Evolutionary conservation across 2,113 vertebrate species (phyloP).

Genomic region (Siniperca chuatsi): DNA sequence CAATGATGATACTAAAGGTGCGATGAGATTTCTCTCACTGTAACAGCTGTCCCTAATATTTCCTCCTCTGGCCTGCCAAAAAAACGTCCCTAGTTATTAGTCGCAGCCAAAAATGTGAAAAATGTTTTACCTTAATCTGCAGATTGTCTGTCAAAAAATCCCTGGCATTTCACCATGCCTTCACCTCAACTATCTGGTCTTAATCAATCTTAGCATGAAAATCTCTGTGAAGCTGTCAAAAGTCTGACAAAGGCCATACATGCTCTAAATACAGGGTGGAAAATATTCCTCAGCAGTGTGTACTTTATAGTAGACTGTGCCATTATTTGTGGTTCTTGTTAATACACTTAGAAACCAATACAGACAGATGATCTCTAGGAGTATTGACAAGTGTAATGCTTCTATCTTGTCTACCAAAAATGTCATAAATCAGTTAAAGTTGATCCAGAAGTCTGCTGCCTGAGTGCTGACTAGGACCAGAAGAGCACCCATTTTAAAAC

Average conservation of each 20-base stretch:
- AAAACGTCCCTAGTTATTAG: background rate
- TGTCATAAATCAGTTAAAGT: background rate
- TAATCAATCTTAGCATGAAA: background rate
- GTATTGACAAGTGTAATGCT: background rate
- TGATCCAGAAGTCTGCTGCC: background rate
- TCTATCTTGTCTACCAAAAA: background rate
- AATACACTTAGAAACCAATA: background rate
- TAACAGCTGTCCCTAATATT: conserved; percentile 26
- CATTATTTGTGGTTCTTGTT: background rate
- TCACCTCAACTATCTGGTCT: conserved; percentile 1
- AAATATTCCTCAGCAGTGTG: conserved; percentile 4
- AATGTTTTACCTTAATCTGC: background rate
- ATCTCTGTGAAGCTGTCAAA: conserved; percentile 11
- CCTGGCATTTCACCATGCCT: background rate
- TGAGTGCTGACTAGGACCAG: background rate
- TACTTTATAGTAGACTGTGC: background rate
- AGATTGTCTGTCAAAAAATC: background rate
- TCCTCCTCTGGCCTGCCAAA: conserved; percentile 17
- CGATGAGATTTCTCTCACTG: conserved; percentile 1
- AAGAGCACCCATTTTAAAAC: background rate
- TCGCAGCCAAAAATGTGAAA: conserved; percentile 15
- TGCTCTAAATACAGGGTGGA: conserved; percentile 4
- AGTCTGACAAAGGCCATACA: conserved; percentile 16
- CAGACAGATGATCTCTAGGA: background rate
- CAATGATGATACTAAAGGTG: conserved; percentile 6